Percentiles rank a stretch among this genome's conserved stretches.
phyloP scores from a whole-genome alignment of 2,113 vertebrate genomes.

The Phoxinus phoxinus region DNA sequence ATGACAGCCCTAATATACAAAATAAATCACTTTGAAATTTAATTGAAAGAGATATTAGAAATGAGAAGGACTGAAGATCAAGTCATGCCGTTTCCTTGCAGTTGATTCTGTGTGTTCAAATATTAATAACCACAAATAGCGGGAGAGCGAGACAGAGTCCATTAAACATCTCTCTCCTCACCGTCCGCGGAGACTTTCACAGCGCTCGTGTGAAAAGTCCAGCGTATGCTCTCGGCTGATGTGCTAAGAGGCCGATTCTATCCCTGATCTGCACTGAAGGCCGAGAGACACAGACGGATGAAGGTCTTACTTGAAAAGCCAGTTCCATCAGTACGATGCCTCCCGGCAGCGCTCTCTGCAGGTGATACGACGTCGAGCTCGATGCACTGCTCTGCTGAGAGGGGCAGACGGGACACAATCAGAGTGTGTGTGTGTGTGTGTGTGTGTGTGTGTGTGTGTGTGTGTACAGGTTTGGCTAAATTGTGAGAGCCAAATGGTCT shows the following conservation, averaged over 20 bases:
- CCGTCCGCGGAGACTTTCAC: background rate
- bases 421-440: slow-evolving; percentile 34
- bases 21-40: background rate
- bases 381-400: slow-evolving; percentile 77
- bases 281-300: background rate
- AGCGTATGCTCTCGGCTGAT: slow-evolving; percentile 8
- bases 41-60: background rate
- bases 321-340: slow-evolving; percentile 97
- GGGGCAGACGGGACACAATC: slow-evolving; percentile 2
- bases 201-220: slow-evolving; percentile 21
- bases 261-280: slow-evolving; percentile 5
- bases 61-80: background rate
- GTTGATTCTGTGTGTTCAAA: slow-evolving; percentile 34
- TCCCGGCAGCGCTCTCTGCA: slow-evolving; percentile 94
- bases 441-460: slow-evolving; percentile 9
- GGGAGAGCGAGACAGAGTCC: background rate
- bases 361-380: slow-evolving; percentile 83
- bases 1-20: background rate
- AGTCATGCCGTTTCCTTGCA: background rate
- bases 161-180: background rate
- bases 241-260: slow-evolving; percentile 23
- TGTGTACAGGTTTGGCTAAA: background rate
- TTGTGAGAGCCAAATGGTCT: no score
- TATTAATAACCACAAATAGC: slow-evolving; percentile 49
- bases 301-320: slow-evolving; percentile 88